Conservation (phyloP, 2,797 vertebrate species). For the Scomberomorus guttatus region DNA sequence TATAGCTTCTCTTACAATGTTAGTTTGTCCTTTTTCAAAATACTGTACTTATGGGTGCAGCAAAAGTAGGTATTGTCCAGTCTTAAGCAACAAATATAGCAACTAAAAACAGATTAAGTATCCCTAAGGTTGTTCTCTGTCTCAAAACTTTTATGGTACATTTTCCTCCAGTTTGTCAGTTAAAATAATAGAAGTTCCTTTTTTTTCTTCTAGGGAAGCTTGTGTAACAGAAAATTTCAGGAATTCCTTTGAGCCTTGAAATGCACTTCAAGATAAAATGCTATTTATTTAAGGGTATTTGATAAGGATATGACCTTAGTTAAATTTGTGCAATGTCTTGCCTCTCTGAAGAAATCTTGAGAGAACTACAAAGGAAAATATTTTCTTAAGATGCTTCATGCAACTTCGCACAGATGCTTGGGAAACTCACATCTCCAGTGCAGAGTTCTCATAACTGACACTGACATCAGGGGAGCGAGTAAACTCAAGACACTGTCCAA, state of each 20-base stretch:
- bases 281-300: conserved; percentile 22
- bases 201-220: background rate
- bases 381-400: conserved; percentile 1
- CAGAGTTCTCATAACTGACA: background rate
- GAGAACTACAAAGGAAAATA: background rate
- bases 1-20: background rate
- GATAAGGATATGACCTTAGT: conserved; percentile 2
- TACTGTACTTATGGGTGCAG: background rate
- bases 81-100: conserved; percentile 3
- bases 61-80: background rate
- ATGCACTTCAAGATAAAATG: background rate
- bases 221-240: conserved; percentile 12
- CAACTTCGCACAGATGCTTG: background rate
- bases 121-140: background rate
- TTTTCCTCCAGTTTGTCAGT: conserved; percentile 2
- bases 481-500: background rate
- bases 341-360: conserved; percentile 21
- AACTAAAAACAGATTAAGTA: background rate
- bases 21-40: background rate
- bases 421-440: background rate
- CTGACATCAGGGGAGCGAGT: background rate
- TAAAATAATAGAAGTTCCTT: background rate
- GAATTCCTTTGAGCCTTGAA: background rate
- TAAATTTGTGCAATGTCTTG: conserved; percentile 7
- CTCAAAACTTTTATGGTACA: background rate